Evolutionary conservation across 2,888 invertebrate species (phyloP).

Genomic region (Clusia tigrina): DNA sequence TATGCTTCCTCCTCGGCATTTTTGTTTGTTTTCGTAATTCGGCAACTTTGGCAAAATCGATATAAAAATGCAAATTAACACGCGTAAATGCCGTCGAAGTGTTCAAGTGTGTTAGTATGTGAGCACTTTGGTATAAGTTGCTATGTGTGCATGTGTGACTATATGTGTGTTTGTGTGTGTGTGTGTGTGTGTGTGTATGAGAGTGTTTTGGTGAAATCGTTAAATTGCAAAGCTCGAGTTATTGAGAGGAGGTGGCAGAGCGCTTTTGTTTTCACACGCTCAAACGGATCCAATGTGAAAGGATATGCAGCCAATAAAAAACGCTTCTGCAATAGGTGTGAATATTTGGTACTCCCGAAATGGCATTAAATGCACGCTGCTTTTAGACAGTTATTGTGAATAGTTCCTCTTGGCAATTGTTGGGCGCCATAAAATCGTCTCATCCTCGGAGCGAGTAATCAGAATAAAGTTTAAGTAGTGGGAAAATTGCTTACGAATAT

Average conservation of each 20-base stretch:
- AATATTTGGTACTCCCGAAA: no score
- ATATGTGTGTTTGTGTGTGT: background rate
- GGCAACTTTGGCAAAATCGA: conserved; percentile 39
- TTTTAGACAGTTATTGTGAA: no score
- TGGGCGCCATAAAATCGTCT: no score
- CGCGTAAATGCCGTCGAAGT: conserved; percentile 27
- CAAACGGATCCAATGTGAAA: no score
- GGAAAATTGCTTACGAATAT: no score
- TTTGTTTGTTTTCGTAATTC: no score
- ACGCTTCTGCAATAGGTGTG: background rate
- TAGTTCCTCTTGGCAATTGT: no score
- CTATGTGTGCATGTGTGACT: background rate
- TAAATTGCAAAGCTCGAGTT: background rate
- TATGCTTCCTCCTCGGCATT: no score
- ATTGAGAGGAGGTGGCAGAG: background rate
- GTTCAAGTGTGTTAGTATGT: background rate
- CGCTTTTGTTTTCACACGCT: background rate
- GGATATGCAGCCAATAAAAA: background rate
- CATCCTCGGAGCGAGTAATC: no score
- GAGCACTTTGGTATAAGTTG: background rate
- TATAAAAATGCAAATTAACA: conserved; percentile 58
- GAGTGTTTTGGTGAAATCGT: background rate
- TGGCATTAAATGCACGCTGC: no score
- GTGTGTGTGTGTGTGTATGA: background rate
- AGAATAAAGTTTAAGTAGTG: no score